A percentile compares a stretch with the other conserved stretches of the same genome.
Conservation (phyloP, 2,113 vertebrate species). For the Saguinus imperator region DNA sequence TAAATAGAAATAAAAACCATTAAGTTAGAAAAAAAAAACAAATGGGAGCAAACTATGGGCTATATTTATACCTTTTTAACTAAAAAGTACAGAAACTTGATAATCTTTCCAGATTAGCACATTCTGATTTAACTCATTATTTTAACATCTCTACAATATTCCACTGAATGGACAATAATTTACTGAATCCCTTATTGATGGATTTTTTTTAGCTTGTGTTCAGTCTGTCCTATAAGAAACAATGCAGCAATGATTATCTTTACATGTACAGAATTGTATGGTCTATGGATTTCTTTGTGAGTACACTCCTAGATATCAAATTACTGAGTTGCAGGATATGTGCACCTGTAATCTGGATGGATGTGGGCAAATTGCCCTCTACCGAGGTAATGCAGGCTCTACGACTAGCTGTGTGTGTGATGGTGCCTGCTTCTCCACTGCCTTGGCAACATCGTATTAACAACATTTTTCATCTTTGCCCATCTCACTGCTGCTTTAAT, state of each 20-base stretch:
- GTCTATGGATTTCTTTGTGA: neutral
- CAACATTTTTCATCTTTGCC: neutral
- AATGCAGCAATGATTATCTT: neutral
- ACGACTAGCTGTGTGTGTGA: accelerated
- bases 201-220: slow-evolving; percentile 32
- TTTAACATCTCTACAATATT: neutral
- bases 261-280: neutral
- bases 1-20: too few relatives aligned
- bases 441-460: neutral
- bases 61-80: neutral
- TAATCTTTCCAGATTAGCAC: neutral
- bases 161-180: neutral
- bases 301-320: neutral
- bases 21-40: too few relatives aligned
- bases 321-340: neutral
- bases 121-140: neutral
- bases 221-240: neutral
- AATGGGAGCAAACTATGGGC: neutral
- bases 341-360: neutral
- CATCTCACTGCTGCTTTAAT: neutral
- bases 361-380: neutral
- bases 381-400: accelerated
- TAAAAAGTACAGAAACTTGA: neutral
- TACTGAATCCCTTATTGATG: neutral
- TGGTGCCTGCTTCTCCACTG: neutral